Evolutionary conservation across 2,888 invertebrate genomes (phyloP), one percentile per base, ranked within the genome.

Genomic region (Crossocerus cetratus): DNA sequence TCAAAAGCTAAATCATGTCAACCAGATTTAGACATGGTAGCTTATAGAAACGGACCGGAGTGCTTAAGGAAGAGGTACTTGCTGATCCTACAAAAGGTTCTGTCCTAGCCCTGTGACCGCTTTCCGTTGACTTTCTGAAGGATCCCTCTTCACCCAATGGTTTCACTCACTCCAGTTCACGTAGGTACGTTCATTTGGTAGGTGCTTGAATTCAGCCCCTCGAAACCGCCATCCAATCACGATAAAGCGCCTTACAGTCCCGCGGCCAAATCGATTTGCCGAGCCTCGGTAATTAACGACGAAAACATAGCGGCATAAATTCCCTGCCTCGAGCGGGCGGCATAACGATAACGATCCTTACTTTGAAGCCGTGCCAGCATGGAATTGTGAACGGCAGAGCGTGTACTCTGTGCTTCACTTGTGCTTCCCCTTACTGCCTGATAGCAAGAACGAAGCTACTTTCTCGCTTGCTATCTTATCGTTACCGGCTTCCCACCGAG

Each of bases 161-260:
- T 32, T 32, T 32, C 32, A 4, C 5, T 32, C 32, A 32, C 32
- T 32, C 32, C 8, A 32, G 32, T 32, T 32, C 8, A 32, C 32
- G 11, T 32, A 32, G 32, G 32, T 32, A 32, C 43, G 60, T 62
- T 22, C 62, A 22, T 62, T 53, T 53, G 3, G 22, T 20, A 16
- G 21, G 2, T 45, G 49, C 21, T 60, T 44, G 53, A 63, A 44
- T 53, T 54, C 56, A 4, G 53, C 58, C 58, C 60, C 62, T 57
- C 54, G 32, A 53, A 32, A 22, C n/a, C 44, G 53, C 53, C 61
- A 60, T 69, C 72, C 72, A 64, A 72, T 72, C 72, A 59, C 64
- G 57, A 55, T 69, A 64, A 72, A 72, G 69, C 63, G 49, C 60
- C 23, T 21, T 23, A 32, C 16, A 23, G 8, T 2, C 4, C 14